Base-by-base conservation (phyloP, 2,888 invertebrate genomes). In the Nymphalis c-album region DNA sequence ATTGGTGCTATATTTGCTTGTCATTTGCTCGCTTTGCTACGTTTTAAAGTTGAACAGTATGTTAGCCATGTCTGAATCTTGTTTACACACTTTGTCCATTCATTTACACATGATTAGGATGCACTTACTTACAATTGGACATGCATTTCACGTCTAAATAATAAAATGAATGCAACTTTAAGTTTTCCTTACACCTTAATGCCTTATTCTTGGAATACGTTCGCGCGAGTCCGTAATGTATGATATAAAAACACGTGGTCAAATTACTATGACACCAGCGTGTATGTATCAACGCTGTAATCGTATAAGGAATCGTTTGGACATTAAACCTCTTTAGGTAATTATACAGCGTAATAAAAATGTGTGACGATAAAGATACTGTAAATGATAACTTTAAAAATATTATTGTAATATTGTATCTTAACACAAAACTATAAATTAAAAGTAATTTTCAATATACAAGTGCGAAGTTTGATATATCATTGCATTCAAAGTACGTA, bases 131-230 rank as follows among this genome's bases (percentile, higher is more conserved):
- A 40, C 57, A 40, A 57, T 40, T 57, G 35, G 40, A 40, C 40
- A 40, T 57, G 35, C 57, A 57, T 40, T 57, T 57, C 57, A 57
- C 40, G 57, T 57, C 18, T 57, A 57, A 55, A 55, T 55, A 55
- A 40, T 57, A 57, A 57, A 55, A 55, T 31, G 7, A 13, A n/a
- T n/a, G 18, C 35, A 10, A 18, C 55, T 40, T 57, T n/a, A 40
- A 57, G 20, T 57, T 57, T 57, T 55, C 22, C 22, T 22, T 55
- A 55, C 53, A 31, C 17, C 26, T 55, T 31, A n/a, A 31, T 55
- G 17, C 17, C 31, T 31, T 31, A 55, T 55, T 55, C 53, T n/a
- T 58, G 20, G 31, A 48, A 40, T 40, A 50, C 40, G 47, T n/a
- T 35, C 22, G 63, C 13, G 50, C 26, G 31, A 50, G 62, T 58